Conservation (phyloP, 2,113 vertebrate species). For the Platysternon megacephalum region DNA sequence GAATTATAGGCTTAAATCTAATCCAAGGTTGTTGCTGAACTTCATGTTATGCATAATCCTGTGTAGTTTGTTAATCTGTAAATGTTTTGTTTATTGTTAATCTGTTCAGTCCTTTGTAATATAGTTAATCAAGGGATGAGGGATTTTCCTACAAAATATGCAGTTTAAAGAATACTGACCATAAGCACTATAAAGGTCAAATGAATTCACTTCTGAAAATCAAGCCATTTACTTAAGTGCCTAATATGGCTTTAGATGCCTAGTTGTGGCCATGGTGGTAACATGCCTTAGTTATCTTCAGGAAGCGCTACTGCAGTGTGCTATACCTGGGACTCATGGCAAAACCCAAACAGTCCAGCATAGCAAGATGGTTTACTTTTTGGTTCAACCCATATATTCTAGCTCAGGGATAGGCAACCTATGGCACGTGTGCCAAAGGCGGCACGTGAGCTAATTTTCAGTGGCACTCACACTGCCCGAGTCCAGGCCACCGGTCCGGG, state of each 20-base stretch:
- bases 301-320: background rate
- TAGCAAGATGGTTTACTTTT: background rate
- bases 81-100: background rate
- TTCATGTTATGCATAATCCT: background rate
- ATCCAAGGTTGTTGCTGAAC: fast-evolving
- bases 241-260: background rate
- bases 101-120: background rate
- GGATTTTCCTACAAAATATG: background rate
- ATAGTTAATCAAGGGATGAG: background rate
- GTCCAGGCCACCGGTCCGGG: no score
- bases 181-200: background rate
- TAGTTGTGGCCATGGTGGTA: background rate
- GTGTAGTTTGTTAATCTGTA: background rate
- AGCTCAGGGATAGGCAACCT: background rate
- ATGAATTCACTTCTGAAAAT: background rate
- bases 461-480: no score
- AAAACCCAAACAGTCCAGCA: background rate
- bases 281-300: background rate
- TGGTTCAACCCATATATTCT: background rate
- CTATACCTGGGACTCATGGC: background rate
- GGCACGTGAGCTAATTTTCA: no score
- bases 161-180: background rate
- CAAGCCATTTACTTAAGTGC: background rate
- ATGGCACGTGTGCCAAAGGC: no score
- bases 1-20: background rate